Conservation (phyloP, 2,888 invertebrate genomes). For the Neuroscelio doddi region DNA sequence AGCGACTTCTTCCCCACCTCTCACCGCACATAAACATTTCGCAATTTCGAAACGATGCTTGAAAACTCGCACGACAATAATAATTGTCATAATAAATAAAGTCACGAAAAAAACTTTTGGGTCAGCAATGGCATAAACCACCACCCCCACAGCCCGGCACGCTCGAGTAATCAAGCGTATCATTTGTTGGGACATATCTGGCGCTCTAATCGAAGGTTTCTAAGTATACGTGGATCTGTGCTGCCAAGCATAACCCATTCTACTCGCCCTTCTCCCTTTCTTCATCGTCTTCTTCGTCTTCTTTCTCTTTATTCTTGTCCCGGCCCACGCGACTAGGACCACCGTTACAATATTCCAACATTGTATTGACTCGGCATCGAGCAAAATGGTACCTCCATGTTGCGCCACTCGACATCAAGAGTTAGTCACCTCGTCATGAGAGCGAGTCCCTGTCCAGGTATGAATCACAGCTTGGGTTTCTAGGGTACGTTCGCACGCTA, state of each 20-base stretch:
- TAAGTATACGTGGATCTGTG: conserved; percentile 11
- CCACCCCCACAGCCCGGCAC: conserved; percentile 28
- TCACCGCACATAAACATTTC: too few relatives aligned
- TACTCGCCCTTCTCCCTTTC: conserved; percentile 3
- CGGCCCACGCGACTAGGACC: conserved; percentile 32
- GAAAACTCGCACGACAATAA: too few relatives aligned
- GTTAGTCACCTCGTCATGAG: conserved; percentile 48
- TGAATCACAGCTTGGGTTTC: conserved; percentile 45
- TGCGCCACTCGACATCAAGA: conserved; percentile 42
- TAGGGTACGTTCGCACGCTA: conserved; percentile 46
- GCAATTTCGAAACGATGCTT: too few relatives aligned
- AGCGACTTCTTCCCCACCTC: too few relatives aligned
- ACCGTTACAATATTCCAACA: conserved; percentile 40
- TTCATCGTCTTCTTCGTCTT: conserved; percentile 17
- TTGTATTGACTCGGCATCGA: conserved; percentile 31
- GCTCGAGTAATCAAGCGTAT: conserved; percentile 31
- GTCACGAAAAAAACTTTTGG: conserved; percentile 1
- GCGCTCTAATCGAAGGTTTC: conserved; percentile 17
- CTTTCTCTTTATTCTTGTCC: conserved; percentile 17
- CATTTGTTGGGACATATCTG: conserved; percentile 19
- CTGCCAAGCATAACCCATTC: conserved; percentile 20
- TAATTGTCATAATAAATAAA: too few relatives aligned
- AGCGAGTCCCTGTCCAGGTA: conserved; percentile 34
- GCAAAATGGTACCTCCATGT: conserved; percentile 40
- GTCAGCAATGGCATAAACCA: conserved; percentile 1